These are phyloP conservation scores for Darevskia mixta DNA, from an alignment of 2,797 vertebrate genomes.

Conservation along the genomic window DNA sequence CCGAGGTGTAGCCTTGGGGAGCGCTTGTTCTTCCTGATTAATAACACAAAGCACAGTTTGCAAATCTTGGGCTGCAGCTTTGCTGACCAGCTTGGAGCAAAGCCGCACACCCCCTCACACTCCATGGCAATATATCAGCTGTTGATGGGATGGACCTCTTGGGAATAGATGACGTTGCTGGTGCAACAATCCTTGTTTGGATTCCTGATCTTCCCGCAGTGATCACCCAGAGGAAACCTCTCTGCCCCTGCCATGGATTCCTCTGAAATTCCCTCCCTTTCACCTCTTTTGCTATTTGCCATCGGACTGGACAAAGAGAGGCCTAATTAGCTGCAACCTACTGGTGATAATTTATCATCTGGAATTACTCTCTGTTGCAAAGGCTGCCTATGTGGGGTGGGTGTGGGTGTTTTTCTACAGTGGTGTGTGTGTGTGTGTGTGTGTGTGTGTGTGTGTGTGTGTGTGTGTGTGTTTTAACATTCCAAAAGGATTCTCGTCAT, in stretches of 20 bases:
- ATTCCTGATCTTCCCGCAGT: constrained; percentile 7
- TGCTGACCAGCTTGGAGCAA: neutral
- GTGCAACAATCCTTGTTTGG: constrained; percentile 1
- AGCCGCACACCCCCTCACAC: rapidly evolving
- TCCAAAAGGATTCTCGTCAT: constrained; percentile 56
- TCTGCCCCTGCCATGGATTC: constrained; percentile 2
- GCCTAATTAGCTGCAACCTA: constrained; percentile 60
- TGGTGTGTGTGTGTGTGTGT: too few relatives aligned
- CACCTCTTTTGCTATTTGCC: neutral
- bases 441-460: too few relatives aligned
- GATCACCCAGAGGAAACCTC: constrained; percentile 24
- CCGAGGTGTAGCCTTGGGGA: neutral
- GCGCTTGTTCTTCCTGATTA: neutral
- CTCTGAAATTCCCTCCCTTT: constrained; percentile 4
- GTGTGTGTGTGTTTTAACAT: neutral
- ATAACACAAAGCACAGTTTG: neutral
- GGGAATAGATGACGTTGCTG: neutral
- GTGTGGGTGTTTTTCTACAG: neutral
- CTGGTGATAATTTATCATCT: constrained; percentile 58
- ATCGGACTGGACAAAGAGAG: constrained; percentile 36
- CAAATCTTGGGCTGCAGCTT: neutral
- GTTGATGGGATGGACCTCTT: rapidly evolving
- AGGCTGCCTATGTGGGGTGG: neutral
- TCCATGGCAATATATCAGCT: rapidly evolving
- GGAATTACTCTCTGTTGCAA: constrained; percentile 42